Base-by-base conservation (phyloP, 2,797 vertebrate species). In the Cyprinodon diabolis region DNA sequence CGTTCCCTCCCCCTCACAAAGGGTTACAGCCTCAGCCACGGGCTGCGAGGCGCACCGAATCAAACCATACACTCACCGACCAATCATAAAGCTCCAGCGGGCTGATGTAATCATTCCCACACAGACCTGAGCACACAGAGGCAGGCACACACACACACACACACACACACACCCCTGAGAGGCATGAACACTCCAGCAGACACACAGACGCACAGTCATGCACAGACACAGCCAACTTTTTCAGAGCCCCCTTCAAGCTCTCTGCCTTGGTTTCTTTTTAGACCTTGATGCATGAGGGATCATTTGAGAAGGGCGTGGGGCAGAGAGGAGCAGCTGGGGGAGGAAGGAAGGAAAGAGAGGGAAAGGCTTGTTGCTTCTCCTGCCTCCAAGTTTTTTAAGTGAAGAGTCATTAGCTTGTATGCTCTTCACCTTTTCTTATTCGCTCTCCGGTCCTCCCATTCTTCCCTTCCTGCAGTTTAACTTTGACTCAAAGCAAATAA, bases 101-200 rank as follows among this genome's bases (percentile, higher is more conserved):
- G 95, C 96, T 97, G 96, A 97, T 96, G 96, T 96, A 96, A 97
- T 95, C 91, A 89, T 95, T 95, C 94, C 93, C 95, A 93, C 95
- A 94, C 92, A 95, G 89, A 93, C 93, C 92, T 79, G 86, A 77
- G 77, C 80, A 63, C 74, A 72, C 58, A 21, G 58, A 62, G 58
- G 58, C 35, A 9, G 17, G 6, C 58, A 37, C 57, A 10, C 57
- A 2, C 23, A 5, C 49, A 15, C 14, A 17, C 13, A 17, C 13
- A 17, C 86, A 82, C 76, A 57, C 62, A 71, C 75, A 43, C 69
- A 67, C 23, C 78, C 19, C 75, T 58, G 51, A 77, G 37, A 84
- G 81, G 40, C 71, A 77, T 8, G 81, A 79, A 82, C 75, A 84
- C 89, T 85, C 86, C 79, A 69, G 90, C 35, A 92, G 87, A 91